Percentiles rank a stretch among this genome's conserved stretches.
phyloP scores from a whole-genome alignment of 2,113 vertebrate species.

The Psilopsiagon aymara region DNA sequence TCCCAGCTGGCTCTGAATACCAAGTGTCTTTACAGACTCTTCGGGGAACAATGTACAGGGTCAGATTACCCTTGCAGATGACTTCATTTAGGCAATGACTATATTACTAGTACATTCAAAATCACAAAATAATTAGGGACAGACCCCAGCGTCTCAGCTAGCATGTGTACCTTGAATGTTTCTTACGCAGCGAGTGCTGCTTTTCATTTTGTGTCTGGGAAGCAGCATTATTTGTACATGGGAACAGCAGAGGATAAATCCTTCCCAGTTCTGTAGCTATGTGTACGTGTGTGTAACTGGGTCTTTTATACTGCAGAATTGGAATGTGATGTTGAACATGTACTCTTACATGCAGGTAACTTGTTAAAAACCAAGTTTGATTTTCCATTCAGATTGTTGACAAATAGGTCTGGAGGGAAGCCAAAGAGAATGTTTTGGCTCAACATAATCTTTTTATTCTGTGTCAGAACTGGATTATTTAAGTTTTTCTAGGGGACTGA shows the following conservation, averaged over 20 bases:
- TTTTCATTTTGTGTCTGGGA: neutral
- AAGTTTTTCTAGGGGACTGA: neutral
- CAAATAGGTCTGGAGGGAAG: neutral
- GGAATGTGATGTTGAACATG: neutral
- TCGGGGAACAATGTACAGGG: neutral
- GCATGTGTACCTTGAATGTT: neutral
- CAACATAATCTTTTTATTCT: neutral
- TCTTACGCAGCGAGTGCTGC: neutral
- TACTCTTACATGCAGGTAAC: neutral
- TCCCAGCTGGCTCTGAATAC: neutral
- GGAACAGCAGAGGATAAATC: neutral
- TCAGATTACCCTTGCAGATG: neutral
- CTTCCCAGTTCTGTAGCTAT: neutral
- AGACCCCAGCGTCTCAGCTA: neutral
- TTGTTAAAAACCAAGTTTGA: neutral
- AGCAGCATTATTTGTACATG: neutral
- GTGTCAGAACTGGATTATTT: neutral
- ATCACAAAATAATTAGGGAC: neutral
- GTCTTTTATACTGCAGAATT: neutral
- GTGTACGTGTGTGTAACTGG: neutral
- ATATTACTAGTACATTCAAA: neutral
- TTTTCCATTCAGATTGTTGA: constrained; percentile 3
- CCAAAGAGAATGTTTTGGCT: neutral
- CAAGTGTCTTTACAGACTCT: neutral
- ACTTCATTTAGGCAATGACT: neutral